These are phyloP conservation scores for Xenus cinereus DNA, from an alignment of 2,113 vertebrate species.

Conservation along the genomic window DNA sequence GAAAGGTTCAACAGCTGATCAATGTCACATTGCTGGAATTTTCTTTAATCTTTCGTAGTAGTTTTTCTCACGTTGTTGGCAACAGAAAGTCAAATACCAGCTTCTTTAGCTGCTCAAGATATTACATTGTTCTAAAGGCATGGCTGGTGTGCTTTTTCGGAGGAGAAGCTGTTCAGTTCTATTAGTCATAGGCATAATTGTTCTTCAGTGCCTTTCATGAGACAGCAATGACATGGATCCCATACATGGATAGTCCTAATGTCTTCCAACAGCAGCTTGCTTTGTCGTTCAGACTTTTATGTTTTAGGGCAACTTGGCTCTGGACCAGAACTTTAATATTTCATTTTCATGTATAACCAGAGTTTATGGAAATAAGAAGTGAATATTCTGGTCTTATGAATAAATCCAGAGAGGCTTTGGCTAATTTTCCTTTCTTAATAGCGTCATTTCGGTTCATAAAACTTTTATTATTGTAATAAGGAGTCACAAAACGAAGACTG, in stretches of 20 bases:
- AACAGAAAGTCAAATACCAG: background rate
- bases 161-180: background rate
- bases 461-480: constrained; percentile 29
- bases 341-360: constrained; percentile 15
- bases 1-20: background rate
- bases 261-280: background rate
- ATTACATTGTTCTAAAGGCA: background rate
- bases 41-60: background rate
- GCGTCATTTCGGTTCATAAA: constrained; percentile 18
- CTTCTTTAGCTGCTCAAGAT: background rate
- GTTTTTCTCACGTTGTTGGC: background rate
- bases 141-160: background rate
- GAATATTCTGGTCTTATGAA: background rate
- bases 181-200: background rate
- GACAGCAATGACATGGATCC: background rate
- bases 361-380: constrained; percentile 24
- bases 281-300: background rate
- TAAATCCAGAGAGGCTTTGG: constrained; percentile 5
- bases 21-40: background rate
- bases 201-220: constrained; percentile 18
- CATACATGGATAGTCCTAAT: background rate
- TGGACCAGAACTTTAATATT: constrained; percentile 13
- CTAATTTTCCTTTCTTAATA: constrained; percentile 44
- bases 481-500: constrained; percentile 12
- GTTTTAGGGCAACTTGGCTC: background rate